Evolutionary conservation across 2,113 vertebrate species (phyloP).

Genomic region (Crypturellus undulatus): DNA sequence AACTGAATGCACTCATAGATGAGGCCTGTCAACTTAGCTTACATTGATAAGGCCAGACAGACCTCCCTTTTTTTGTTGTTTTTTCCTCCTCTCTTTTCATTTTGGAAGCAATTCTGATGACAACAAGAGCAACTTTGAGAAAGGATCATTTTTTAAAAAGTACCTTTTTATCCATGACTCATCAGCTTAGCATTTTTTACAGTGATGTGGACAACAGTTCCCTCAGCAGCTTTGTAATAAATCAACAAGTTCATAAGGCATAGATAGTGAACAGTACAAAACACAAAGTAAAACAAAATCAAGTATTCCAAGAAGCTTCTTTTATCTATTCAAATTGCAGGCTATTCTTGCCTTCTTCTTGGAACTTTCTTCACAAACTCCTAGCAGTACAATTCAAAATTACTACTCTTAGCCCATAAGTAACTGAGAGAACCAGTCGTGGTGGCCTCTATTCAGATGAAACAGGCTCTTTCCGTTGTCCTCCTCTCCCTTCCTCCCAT

Average conservation of each 20-base stretch:
- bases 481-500: neutral
- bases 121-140: neutral
- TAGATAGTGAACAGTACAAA: accelerated
- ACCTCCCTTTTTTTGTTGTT: neutral
- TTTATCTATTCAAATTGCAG: neutral
- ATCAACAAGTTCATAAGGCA: neutral
- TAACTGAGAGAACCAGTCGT: neutral
- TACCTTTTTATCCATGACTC: neutral
- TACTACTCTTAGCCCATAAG: neutral
- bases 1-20: neutral
- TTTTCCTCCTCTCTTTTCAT: neutral
- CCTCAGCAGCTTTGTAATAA: neutral
- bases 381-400: neutral
- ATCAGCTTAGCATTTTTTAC: neutral
- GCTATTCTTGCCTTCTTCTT: neutral
- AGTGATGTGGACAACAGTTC: neutral
- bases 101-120: neutral
- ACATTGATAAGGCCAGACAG: slow-evolving; percentile 45
- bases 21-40: slow-evolving; percentile 36
- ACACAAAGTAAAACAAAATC: neutral
- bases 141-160: neutral
- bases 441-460: neutral
- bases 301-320: neutral
- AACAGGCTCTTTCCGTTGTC: neutral
- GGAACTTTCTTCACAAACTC: neutral